Conservation (phyloP, 2,888 invertebrate genomes). For the Platycheirus albimanus region DNA sequence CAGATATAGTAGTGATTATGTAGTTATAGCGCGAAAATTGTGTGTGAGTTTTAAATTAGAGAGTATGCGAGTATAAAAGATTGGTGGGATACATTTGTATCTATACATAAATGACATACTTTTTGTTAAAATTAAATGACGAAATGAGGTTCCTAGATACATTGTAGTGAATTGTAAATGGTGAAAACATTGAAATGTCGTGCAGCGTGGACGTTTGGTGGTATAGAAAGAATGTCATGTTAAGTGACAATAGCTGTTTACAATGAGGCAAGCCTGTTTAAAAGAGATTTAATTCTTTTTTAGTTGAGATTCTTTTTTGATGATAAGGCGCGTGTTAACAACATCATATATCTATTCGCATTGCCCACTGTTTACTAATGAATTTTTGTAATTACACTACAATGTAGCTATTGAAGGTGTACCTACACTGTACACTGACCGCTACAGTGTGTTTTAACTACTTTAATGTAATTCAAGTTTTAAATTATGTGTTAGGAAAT, state of each 20-base stretch:
- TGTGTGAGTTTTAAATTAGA: slow-evolving; percentile 46
- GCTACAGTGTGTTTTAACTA: too few relatives aligned
- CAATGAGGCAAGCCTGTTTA: slow-evolving; percentile 41
- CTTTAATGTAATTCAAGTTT: too few relatives aligned
- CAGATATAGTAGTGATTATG: slow-evolving; percentile 49
- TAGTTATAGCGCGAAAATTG: slow-evolving; percentile 57
- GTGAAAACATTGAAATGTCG: slow-evolving; percentile 54
- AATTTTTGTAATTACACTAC: slow-evolving; percentile 40
- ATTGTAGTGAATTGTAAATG: slow-evolving; percentile 35
- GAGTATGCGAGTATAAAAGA: neutral
- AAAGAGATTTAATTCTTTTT: neutral
- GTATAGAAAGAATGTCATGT: slow-evolving; percentile 41
- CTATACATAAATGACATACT: slow-evolving; percentile 21
- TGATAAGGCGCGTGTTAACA: slow-evolving; percentile 52
- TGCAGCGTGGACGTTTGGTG: slow-evolving; percentile 39
- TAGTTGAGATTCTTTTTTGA: slow-evolving; percentile 6
- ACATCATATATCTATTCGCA: slow-evolving; percentile 30
- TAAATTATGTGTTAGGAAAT: too few relatives aligned
- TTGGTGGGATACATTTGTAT: neutral
- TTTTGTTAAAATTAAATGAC: slow-evolving; percentile 24
- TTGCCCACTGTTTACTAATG: slow-evolving; percentile 36
- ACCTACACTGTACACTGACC: too few relatives aligned
- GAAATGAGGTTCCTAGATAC: slow-evolving; percentile 21
- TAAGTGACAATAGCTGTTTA: slow-evolving; percentile 65
- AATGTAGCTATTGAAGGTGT: neutral